A percentile compares a stretch with the other conserved stretches of the same genome.
These are phyloP conservation scores for Sardinella longiceps DNA, from an alignment of 2,797 vertebrate species.

Conservation along the genomic window DNA sequence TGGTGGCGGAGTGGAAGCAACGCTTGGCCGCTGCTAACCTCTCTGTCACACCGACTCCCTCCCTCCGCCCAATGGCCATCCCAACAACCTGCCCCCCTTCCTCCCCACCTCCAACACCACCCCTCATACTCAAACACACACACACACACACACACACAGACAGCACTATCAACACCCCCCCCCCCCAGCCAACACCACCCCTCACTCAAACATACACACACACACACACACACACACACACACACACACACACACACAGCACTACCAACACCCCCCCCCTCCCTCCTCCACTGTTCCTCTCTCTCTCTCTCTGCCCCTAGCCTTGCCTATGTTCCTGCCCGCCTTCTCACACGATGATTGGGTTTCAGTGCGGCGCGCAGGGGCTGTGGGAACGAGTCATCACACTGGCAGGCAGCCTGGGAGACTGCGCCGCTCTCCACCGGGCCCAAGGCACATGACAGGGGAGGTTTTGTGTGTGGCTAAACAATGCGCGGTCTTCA, in stretches of 20 bases:
- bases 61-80: too few species aligned
- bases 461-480: constrained; percentile 44
- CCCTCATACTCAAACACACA: too few species aligned
- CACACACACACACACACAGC: constrained; percentile 13
- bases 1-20: constrained; percentile 17
- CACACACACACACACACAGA: neutral
- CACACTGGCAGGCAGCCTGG: constrained; percentile 59
- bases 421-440: constrained; percentile 57
- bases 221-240: neutral
- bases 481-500: constrained; percentile 62
- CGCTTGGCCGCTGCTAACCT: constrained; percentile 41
- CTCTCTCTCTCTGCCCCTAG: constrained; percentile 43
- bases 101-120: too few species aligned
- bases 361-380: constrained; percentile 68
- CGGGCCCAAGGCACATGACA: constrained; percentile 60
- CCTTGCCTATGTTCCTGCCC: constrained; percentile 61
- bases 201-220: neutral
- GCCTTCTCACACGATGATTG: constrained; percentile 72
- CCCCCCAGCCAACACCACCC: neutral
- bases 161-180: too few species aligned
- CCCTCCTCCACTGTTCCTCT: constrained; percentile 33
- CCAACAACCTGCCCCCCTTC: too few species aligned
- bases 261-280: constrained; percentile 34
- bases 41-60: constrained; percentile 33
- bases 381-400: constrained; percentile 72